Conservation (phyloP, 2,797 vertebrate genomes). For the Vultur gryphus region DNA sequence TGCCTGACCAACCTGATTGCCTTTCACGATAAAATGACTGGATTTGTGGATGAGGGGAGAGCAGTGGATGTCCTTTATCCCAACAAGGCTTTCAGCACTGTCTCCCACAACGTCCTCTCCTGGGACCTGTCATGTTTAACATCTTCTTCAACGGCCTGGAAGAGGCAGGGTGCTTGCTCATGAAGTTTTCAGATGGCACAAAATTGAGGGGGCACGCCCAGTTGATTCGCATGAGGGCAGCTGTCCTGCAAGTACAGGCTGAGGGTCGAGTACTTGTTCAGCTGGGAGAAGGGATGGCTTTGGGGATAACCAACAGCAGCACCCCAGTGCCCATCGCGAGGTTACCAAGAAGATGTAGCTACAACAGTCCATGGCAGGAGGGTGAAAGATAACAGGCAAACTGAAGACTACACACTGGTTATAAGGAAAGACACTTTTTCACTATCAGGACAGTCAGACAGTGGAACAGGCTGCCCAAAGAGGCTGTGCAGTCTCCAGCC, state of each 20-base stretch:
- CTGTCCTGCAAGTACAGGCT: background rate
- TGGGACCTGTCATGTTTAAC: background rate
- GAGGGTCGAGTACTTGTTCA: background rate
- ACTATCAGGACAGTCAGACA: background rate
- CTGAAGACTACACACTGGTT: background rate
- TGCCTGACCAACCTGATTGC: background rate
- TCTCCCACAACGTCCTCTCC: background rate
- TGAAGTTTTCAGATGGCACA: background rate
- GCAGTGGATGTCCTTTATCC: background rate
- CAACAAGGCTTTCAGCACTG: background rate
- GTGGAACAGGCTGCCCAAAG: background rate
- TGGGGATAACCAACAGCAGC: background rate
- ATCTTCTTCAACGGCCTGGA: background rate
- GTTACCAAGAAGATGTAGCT: background rate
- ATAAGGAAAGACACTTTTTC: background rate
- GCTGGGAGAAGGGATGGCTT: background rate
- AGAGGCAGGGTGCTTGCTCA: background rate
- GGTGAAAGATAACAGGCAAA: background rate
- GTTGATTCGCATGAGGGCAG: background rate
- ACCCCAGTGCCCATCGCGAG: rapidly evolving
- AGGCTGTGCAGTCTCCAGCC: background rate
- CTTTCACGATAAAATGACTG: background rate
- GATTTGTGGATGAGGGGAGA: background rate
- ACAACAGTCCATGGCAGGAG: background rate
- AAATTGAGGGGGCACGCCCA: background rate